phyloP scores from a whole-genome alignment of 1,140 invertebrate species.

The Drosophila biarmipes region DNA sequence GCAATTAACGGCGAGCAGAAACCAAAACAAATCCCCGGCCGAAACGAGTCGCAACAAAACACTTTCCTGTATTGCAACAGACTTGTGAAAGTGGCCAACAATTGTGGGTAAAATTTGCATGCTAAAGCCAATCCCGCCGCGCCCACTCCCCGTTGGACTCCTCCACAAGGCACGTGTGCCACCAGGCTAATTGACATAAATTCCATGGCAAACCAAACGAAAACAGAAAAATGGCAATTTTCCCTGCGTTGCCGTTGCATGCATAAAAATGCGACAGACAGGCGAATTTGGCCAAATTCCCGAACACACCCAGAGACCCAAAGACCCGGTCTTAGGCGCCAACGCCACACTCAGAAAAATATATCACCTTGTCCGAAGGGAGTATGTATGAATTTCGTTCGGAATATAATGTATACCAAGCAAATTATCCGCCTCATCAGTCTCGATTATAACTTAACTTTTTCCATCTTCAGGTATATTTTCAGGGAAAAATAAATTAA shows the following conservation, averaged over 20 bases:
- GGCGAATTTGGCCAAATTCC: conserved; percentile 65
- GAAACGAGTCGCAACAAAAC: conserved; percentile 45
- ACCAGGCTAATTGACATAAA: conserved; percentile 75
- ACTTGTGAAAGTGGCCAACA: conserved; percentile 73
- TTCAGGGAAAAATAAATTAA: too few relatives aligned
- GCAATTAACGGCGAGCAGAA: conserved; percentile 67
- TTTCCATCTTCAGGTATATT: background rate
- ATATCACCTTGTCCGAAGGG: background rate
- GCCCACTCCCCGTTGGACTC: conserved; percentile 15
- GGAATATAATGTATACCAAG: background rate
- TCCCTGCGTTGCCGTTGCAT: conserved; percentile 48
- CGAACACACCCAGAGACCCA: conserved; percentile 50
- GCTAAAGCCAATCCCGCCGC: conserved; percentile 35
- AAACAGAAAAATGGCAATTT: conserved; percentile 39
- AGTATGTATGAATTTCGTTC: background rate
- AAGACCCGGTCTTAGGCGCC: conserved; percentile 45
- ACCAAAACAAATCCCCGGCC: conserved; percentile 33
- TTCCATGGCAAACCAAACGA: conserved; percentile 72
- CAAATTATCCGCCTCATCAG: background rate
- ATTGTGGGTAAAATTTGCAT: conserved; percentile 72
- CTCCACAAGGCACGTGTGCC: conserved; percentile 47
- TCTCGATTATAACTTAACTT: background rate
- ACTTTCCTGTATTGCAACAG: conserved; percentile 78
- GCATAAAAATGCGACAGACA: conserved; percentile 63
- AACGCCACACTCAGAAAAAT: conserved; percentile 6